Conservation (phyloP, 2,797 vertebrate genomes). For the Pipistrellus pygmaeus region DNA sequence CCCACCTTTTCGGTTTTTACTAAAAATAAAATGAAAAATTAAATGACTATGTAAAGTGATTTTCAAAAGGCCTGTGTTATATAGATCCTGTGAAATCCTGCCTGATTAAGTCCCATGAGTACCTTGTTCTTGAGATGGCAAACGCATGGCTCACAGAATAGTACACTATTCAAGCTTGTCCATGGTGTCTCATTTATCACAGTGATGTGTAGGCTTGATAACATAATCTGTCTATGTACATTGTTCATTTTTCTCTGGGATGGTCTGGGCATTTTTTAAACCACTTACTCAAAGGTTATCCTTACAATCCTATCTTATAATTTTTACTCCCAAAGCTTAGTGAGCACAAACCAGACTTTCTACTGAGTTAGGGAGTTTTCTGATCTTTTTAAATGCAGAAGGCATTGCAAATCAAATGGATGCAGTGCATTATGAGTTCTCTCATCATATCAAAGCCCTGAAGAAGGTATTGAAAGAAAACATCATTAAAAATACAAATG, state of each 20-base stretch:
- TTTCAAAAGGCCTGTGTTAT: background rate
- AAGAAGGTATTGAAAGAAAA: background rate
- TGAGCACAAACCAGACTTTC: background rate
- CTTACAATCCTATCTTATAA: background rate
- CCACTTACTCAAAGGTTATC: conserved; percentile 27
- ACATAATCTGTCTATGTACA: background rate
- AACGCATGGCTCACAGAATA: background rate
- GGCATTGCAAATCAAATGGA: background rate
- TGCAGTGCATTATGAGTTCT: background rate
- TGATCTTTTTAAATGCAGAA: background rate
- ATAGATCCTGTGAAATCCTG: background rate
- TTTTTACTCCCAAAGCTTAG: background rate
- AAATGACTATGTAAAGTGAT: conserved; percentile 40
- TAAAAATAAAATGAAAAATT: conserved; percentile 56
- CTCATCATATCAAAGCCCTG: background rate
- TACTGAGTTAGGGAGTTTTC: background rate
- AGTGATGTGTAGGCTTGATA: background rate
- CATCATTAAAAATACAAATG: background rate
- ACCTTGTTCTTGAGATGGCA: background rate
- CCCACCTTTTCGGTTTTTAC: background rate
- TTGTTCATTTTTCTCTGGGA: background rate
- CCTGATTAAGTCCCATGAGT: background rate
- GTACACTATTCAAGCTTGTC: background rate
- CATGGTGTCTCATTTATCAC: background rate
- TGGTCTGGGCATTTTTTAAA: conserved; percentile 13